Evolutionary conservation across 2,113 vertebrate genomes (phyloP).

Genomic region (Struthidea cinerea): DNA sequence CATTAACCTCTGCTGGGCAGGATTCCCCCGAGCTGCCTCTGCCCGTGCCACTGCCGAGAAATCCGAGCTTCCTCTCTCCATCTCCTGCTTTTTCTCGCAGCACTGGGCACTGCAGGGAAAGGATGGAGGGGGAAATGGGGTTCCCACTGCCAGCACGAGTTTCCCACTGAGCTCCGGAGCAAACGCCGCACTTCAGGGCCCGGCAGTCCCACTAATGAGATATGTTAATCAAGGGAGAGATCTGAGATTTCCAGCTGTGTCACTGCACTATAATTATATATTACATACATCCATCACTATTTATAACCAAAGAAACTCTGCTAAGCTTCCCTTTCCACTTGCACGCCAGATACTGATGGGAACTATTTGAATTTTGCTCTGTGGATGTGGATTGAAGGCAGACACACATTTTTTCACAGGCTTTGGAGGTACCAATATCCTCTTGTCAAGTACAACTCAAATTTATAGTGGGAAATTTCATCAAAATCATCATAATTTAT

Average conservation of each 20-base stretch:
- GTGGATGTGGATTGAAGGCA: not conserved
- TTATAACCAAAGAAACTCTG: not conserved
- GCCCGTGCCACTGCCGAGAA: not conserved
- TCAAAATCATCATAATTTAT: not conserved
- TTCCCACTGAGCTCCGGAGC: not conserved
- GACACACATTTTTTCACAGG: not conserved
- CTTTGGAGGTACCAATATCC: not conserved
- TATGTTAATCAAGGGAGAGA: not conserved
- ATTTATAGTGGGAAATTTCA: not conserved
- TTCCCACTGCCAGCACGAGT: not conserved
- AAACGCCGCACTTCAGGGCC: not conserved
- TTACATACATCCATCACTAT: not conserved
- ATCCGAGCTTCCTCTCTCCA: not conserved
- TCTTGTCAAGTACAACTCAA: not conserved
- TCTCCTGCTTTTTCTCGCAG: not conserved
- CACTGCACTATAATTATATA: not conserved
- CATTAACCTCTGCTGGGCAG: slow-evolving; percentile 68
- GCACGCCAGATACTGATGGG: not conserved
- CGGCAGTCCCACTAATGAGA: not conserved
- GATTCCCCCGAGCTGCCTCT: slow-evolving; percentile 38
- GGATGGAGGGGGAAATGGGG: not conserved
- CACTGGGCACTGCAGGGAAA: not conserved
- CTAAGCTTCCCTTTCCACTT: not conserved
- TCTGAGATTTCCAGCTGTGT: not conserved
- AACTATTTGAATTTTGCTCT: not conserved